Base-by-base conservation (phyloP, 2,113 vertebrate genomes). In the Nyctereutes procyonoides region DNA sequence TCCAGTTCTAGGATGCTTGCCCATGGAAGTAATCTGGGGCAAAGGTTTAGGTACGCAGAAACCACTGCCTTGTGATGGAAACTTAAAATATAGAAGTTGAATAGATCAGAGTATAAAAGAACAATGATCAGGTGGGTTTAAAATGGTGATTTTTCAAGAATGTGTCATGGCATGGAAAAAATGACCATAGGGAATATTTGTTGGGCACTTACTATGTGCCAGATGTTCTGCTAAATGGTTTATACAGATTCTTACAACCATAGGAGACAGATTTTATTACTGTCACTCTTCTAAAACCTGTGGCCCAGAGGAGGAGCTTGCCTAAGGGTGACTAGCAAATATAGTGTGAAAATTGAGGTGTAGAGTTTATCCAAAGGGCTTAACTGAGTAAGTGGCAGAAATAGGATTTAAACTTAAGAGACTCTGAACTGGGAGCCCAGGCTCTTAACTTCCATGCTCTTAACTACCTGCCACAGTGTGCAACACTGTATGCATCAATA, bases 121-220 rank as follows among this genome's bases (percentile, higher is more conserved):
- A 65, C 13, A 80, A 69, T 30, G 24, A 71, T 51, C 88, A 53
- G 55, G 51, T 43, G 32, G 51, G 76, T 87, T 83, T 22, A 76
- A 93, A 96, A 90, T 65, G 30, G 6, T 81, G 85, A 96, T 74
- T 83, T 85, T 84, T 71, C 58, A 93, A 93, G 58, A 90, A 79
- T 60, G 81, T 87, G 91, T 88, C 35, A 88, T n/a, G 38, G 88
- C 35, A 15, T 28, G 32, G 16, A 62, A 80, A 90, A 38, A 91
- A n/a, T 38, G 17, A n/a, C 62, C 92, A 30, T 26, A 10, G 8
- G 53, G 63, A 30, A 13, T 82, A 53, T 94, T 95, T 87, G 62
- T 53, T 58, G 55, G 69, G 38, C 53, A 32, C 16, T 58, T 63
- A 63, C 60, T 67, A 73, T 16, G 5, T 65, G 9, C 63, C 71